Base-by-base conservation (phyloP, 2,797 vertebrate genomes). In the Enteromius viviparus region DNA sequence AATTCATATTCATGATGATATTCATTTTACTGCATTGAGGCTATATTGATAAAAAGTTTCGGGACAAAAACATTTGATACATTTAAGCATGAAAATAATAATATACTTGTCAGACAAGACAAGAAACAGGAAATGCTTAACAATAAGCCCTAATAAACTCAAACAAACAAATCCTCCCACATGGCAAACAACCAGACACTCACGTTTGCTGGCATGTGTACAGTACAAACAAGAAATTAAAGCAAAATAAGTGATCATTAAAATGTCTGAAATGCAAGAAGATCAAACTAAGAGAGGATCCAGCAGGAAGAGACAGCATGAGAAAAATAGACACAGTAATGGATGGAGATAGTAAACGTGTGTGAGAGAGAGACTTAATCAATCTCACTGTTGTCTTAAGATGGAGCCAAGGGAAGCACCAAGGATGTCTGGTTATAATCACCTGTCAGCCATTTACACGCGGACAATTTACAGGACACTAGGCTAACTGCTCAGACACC, bases 401-500 rank as follows among this genome's bases (percentile, higher is more conserved):
- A 77, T 29, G n/a, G 60, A 82, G 78, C 45, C 64, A 62, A 84
- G 42, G 26, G 68, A 62, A 85, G 84, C 40, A 47, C 51, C 68
- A 62, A 81, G 78, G 72, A 81, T 81, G 81, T 83, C 85, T 87
- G 84, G 60, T 75, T 85, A 64, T 80, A 51, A 82, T 87, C 78
- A 87, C 81, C 51, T 82, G 58, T 82, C 86, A 85, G 69, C 1
- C 14, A 3, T 40, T 80, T 62, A 68, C 76, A 74, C 51, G 17
- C 17, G n/a, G 78, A 82, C 29, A 32, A 65, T 26, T 75, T 76
- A 76, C 32, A 82, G n/a, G 17, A 76, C 72, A 23, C 47, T 65
- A 26, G 6, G 47, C 70, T 29, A 60, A 72, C 32, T 49, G 51
- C 19, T 55, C 74, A 70, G 68, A 80, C 72, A 45, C 37, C 40